A percentile compares a stretch with the other conserved stretches of the same genome.
phyloP scores from a whole-genome alignment of 2,888 invertebrate species.

The Ashinkailepas kermadecensis region DNA sequence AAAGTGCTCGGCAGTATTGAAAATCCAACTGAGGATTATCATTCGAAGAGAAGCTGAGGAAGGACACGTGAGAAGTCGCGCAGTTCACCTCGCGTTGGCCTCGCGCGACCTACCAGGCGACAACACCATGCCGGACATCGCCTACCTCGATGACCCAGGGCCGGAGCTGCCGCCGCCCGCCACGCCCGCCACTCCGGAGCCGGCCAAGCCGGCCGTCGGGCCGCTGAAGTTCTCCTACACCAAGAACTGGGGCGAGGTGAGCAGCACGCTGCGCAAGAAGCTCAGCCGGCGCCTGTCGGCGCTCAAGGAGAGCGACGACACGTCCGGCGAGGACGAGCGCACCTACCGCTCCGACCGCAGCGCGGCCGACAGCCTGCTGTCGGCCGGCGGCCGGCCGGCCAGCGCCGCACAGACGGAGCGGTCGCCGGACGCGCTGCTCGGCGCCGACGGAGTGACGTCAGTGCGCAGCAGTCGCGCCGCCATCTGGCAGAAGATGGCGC shows the following conservation, averaged over 20 bases:
- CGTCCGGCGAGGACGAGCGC: constrained; percentile 17
- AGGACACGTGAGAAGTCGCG: no score
- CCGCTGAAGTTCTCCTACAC: constrained; percentile 14
- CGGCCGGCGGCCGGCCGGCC: neutral
- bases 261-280: constrained; percentile 14
- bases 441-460: neutral
- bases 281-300: constrained; percentile 1
- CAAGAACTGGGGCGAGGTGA: constrained; percentile 17
- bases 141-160: no score
- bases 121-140: no score
- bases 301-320: constrained; percentile 21
- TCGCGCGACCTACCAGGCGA: no score
- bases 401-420: neutral
- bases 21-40: no score
- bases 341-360: constrained; percentile 16
- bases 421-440: neutral
- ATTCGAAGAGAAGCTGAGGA: no score
- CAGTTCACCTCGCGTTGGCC: no score
- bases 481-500: neutral
- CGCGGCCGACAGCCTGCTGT: neutral
- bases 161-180: no score
- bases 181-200: no score
- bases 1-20: no score
- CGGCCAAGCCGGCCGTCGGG: no score
- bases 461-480: neutral